Conservation (phyloP, 2,797 vertebrate species). For the Takifugu ocellatus region DNA sequence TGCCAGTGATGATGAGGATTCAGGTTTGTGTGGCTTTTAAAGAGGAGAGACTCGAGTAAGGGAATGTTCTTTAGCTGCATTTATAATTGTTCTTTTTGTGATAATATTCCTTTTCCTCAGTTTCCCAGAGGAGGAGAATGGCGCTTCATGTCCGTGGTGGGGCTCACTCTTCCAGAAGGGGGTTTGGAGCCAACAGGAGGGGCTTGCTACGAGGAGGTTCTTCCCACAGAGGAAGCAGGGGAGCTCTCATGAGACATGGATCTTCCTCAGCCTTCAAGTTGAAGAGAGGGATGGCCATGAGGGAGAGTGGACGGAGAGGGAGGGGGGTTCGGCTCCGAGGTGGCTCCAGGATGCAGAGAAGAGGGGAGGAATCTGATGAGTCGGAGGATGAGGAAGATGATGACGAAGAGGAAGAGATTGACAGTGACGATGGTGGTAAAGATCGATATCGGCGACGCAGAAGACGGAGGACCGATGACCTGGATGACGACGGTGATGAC, state of each 20-base stretch:
- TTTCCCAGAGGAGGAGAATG: conserved; percentile 60
- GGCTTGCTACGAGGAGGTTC: conserved; percentile 69
- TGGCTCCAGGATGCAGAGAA: conserved; percentile 72
- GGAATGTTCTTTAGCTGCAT: too few relatives aligned
- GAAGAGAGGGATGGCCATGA: conserved; percentile 59
- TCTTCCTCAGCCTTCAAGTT: conserved; percentile 56
- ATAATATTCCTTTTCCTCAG: conserved; percentile 14
- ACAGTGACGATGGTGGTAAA: conserved; percentile 53
- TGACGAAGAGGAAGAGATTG: conserved; percentile 57
- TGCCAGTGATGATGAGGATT: conserved; percentile 66
- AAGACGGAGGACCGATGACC: conserved; percentile 41
- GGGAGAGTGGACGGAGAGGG: conserved; percentile 50
- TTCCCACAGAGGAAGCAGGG: conserved; percentile 58
- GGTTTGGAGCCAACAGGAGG: conserved; percentile 59
- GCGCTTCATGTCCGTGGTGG: conserved; percentile 62
- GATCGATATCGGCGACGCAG: conserved; percentile 40
- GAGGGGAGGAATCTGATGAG: conserved; percentile 75
- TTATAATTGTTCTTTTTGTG: not conserved
- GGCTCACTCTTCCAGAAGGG: conserved; percentile 66
- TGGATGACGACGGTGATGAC: not conserved
- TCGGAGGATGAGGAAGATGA: conserved; percentile 61
- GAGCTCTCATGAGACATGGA: conserved; percentile 25
- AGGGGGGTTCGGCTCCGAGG: conserved; percentile 68
- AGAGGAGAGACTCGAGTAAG: not conserved
- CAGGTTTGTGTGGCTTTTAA: conserved; percentile 38